Conservation (phyloP, 53 echinoderm and acorn worm genomes). For the Temnopleurus reevesii region DNA sequence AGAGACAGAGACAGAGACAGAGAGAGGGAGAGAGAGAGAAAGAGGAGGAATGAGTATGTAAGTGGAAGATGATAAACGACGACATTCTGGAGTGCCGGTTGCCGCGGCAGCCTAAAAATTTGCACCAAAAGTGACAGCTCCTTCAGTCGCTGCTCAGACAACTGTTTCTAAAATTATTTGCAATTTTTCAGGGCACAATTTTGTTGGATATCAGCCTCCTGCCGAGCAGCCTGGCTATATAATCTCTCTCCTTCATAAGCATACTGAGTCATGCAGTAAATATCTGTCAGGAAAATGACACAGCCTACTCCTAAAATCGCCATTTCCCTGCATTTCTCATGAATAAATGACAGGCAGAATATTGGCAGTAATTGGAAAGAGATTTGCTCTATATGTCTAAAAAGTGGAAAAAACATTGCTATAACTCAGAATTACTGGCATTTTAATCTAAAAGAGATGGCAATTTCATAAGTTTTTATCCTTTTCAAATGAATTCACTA, state of each 20-base stretch:
- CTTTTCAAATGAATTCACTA: too few species aligned
- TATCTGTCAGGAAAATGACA: conserved; percentile 50
- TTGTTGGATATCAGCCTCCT: not conserved
- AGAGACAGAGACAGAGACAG: not conserved
- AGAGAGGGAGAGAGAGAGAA: not conserved
- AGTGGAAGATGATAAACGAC: conserved; percentile 52
- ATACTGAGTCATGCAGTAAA: conserved; percentile 28
- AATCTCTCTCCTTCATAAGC: conserved; percentile 13
- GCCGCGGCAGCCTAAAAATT: conserved; percentile 53
- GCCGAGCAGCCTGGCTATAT: not conserved
- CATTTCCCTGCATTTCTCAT: conserved; percentile 1
- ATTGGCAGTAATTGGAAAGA: conserved; percentile 42
- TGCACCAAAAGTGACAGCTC: conserved; percentile 50
- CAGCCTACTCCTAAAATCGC: not conserved
- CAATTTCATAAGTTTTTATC: too few species aligned
- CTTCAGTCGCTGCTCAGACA: conserved; percentile 44
- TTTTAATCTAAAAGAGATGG: too few species aligned
- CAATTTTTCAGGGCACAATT: not conserved
- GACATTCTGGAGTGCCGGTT: conserved; percentile 49
- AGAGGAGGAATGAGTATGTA: not conserved
- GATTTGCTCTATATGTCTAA: conserved; percentile 5
- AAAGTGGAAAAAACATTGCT: not conserved
- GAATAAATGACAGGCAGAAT: conserved; percentile 26
- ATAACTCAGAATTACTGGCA: not conserved
- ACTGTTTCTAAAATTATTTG: conserved; percentile 40